Conservation (phyloP, 2,888 invertebrate genomes). For the Hylaea fasciaria region DNA sequence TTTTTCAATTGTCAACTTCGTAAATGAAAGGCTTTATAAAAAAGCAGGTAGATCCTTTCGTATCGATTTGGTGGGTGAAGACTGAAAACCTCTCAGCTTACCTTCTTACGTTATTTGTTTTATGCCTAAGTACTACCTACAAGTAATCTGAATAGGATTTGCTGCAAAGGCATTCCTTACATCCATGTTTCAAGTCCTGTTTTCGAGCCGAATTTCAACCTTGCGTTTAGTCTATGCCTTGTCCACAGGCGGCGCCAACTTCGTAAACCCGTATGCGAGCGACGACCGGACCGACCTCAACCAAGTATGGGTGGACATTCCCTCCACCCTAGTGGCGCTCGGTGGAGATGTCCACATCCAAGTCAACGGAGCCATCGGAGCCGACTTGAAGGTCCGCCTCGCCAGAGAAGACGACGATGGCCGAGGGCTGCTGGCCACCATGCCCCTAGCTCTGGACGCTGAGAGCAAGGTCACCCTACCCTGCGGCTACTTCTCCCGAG, state of each 20-base stretch:
- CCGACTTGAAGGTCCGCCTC: conserved; percentile 71
- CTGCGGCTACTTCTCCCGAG: conserved; percentile 90
- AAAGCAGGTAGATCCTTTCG: too few species aligned
- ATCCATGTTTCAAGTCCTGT: too few species aligned
- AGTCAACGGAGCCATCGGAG: conserved; percentile 83
- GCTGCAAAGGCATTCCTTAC: too few species aligned
- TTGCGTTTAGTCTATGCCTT: too few species aligned
- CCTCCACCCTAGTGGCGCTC: conserved; percentile 90
- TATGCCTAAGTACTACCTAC: too few species aligned
- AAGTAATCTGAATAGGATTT: too few species aligned
- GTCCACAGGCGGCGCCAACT: conserved; percentile 68
- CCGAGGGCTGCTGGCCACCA: conserved; percentile 67
- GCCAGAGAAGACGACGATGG: conserved; percentile 81
- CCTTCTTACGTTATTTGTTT: too few species aligned
- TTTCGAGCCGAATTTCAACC: too few species aligned
- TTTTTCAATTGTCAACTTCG: too few species aligned
- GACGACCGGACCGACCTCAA: conserved; percentile 71
- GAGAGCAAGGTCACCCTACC: conserved; percentile 84
- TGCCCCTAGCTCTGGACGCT: conserved; percentile 81
- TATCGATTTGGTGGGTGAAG: too few species aligned
- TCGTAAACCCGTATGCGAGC: conserved; percentile 71
- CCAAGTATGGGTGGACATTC: conserved; percentile 87
- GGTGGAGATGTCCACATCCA: conserved; percentile 91
- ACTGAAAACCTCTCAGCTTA: too few species aligned
- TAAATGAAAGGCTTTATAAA: too few species aligned